Percentiles rank a stretch among this genome's conserved stretches.
Conservation (phyloP, 2,797 vertebrate genomes). For the Pterois miles region DNA sequence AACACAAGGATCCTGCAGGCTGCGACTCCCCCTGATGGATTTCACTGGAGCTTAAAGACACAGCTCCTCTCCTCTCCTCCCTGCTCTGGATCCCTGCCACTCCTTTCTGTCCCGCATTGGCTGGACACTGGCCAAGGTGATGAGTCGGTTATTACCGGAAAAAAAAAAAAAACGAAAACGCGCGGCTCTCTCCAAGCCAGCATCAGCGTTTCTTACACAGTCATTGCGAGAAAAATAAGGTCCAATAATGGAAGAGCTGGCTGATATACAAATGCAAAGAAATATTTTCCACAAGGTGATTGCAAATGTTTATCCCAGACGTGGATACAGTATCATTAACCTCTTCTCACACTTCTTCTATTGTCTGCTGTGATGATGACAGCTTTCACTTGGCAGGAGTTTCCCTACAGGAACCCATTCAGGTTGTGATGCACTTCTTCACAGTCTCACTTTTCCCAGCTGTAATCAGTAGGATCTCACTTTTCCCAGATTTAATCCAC, state of each 20-base stretch:
- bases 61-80: constrained; percentile 45
- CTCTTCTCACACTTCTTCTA: constrained; percentile 5
- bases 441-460: constrained; percentile 25
- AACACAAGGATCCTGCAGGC: constrained; percentile 44
- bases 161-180: constrained; percentile 23
- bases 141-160: constrained; percentile 68
- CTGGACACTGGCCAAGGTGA: constrained; percentile 73
- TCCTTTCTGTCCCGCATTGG: constrained; percentile 71
- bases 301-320: not conserved
- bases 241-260: not conserved
- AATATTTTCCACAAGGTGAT: not conserved
- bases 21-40: constrained; percentile 46
- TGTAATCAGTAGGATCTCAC: constrained; percentile 42
- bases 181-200: constrained; percentile 2
- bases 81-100: constrained; percentile 56
- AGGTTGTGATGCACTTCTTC: constrained; percentile 30
- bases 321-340: not conserved
- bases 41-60: constrained; percentile 69
- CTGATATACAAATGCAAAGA: not conserved
- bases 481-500: constrained; percentile 36
- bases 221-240: not conserved
- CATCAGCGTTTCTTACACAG: not conserved
- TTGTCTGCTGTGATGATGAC: constrained; percentile 38
- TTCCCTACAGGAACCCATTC: constrained; percentile 31
- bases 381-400: constrained; percentile 39